These are phyloP conservation scores for Theristicus caerulescens DNA, from an alignment of 2,113 vertebrate genomes.

Conservation along the genomic window DNA sequence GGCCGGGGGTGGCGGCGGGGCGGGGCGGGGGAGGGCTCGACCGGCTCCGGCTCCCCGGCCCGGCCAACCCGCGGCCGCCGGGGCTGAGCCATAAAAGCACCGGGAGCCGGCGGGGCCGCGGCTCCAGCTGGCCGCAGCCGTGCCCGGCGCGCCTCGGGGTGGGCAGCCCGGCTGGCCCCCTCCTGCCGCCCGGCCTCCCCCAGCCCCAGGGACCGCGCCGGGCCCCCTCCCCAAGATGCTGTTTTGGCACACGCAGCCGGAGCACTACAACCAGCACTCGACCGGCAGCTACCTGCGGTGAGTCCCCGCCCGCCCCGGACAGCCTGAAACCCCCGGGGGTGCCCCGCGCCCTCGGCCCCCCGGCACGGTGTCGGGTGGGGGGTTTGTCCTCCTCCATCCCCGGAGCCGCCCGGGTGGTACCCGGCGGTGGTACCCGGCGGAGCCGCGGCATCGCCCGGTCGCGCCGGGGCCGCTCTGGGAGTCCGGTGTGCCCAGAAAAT, in stretches of 20 bases:
- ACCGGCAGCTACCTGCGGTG: conserved; percentile 86
- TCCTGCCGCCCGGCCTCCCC: not conserved
- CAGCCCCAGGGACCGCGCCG: not conserved
- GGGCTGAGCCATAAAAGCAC: conserved; percentile 63
- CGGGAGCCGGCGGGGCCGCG: not conserved
- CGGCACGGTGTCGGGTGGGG: not conserved
- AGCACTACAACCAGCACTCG: conserved; percentile 87
- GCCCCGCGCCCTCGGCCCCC: not conserved
- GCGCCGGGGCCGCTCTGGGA: not conserved
- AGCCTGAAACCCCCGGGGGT: not conserved
- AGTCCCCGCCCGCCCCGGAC: conserved; percentile 38
- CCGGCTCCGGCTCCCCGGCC: not conserved
- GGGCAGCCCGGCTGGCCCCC: not conserved
- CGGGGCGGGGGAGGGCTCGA: not conserved
- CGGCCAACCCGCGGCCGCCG: conserved; percentile 26
- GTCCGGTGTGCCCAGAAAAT: not conserved
- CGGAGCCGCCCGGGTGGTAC: not conserved
- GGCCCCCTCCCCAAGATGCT: conserved; percentile 76
- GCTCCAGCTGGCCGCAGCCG: not conserved
- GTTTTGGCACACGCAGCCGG: conserved; percentile 91
- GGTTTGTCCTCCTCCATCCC: not conserved
- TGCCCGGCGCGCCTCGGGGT: not conserved
- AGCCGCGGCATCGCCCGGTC: not conserved
- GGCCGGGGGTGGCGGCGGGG: not conserved
- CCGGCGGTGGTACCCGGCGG: not conserved